These are phyloP conservation scores for Xerus rutilus DNA, from an alignment of 2,797 vertebrate species.

Conservation along the genomic window DNA sequence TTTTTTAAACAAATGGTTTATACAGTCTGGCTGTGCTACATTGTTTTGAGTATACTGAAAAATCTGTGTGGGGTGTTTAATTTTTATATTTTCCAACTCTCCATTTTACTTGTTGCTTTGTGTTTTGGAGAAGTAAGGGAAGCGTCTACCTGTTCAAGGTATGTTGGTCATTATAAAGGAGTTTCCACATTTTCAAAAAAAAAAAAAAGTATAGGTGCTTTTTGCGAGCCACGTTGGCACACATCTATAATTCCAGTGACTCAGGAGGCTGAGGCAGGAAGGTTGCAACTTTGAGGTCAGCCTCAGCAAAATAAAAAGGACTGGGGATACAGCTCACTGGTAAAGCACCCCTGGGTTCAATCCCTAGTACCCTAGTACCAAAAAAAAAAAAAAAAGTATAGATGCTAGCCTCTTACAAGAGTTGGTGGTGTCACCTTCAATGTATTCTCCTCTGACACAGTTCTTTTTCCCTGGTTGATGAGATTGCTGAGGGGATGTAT, in stretches of 20 bases:
- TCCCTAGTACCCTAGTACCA: neutral
- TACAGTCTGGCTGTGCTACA: conserved; percentile 78
- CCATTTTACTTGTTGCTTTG: conserved; percentile 80
- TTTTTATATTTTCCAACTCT: conserved; percentile 77
- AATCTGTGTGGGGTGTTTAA: conserved; percentile 79
- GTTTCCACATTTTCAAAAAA: neutral
- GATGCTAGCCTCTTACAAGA: neutral
- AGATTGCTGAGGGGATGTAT: neutral
- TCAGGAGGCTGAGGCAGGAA: neutral
- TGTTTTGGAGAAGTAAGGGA: conserved; percentile 1
- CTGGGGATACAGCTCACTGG: neutral
- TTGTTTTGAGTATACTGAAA: conserved; percentile 81
- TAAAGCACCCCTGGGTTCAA: neutral
- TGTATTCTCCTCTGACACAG: neutral
- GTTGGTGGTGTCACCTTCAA: too few species aligned
- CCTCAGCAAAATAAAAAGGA: neutral
- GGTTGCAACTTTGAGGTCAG: neutral
- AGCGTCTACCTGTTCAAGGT: neutral
- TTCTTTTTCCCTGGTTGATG: neutral
- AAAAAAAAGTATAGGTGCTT: neutral
- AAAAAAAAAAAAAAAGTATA: neutral
- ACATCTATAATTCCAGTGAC: neutral
- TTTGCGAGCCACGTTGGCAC: neutral
- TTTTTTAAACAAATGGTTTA: conserved; percentile 88
- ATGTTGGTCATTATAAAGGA: neutral